Evolutionary conservation across 2,888 invertebrate species (phyloP).

Genomic region (Mythimna ferrago): DNA sequence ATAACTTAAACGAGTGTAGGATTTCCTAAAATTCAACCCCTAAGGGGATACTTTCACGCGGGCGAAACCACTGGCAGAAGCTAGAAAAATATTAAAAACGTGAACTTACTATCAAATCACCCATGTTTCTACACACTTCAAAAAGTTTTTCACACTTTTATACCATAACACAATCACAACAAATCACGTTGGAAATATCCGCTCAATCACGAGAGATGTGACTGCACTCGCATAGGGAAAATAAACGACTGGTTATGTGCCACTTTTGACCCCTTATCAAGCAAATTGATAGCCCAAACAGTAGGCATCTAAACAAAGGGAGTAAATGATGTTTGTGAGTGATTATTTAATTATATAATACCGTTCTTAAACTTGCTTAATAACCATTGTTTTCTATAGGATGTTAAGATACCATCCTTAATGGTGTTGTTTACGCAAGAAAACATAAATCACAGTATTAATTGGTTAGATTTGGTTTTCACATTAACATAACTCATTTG

Average conservation of each 20-base stretch:
- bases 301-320: conserved; percentile 40
- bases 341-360: conserved; percentile 56
- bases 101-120: conserved; percentile 76
- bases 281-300: conserved; percentile 61
- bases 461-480: too few relatives aligned
- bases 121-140: conserved; percentile 64
- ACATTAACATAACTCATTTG: too few relatives aligned
- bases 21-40: too few relatives aligned
- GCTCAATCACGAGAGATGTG: conserved; percentile 41
- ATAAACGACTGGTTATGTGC: conserved; percentile 50
- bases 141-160: conserved; percentile 8
- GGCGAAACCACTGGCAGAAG: too few relatives aligned
- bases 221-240: conserved; percentile 55
- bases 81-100: too few relatives aligned
- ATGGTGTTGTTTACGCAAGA: neutral
- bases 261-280: conserved; percentile 65
- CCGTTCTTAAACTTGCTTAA: neutral
- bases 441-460: neutral
- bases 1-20: too few relatives aligned
- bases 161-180: conserved; percentile 42
- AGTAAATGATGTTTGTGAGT: conserved; percentile 65
- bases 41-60: too few relatives aligned
- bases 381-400: conserved; percentile 7
- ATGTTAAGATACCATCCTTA: conserved; percentile 4
- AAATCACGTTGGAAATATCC: conserved; percentile 30